phyloP scores from a whole-genome alignment of 92 coral and sea anemone genomes.

The Pocillopora meandrina region DNA sequence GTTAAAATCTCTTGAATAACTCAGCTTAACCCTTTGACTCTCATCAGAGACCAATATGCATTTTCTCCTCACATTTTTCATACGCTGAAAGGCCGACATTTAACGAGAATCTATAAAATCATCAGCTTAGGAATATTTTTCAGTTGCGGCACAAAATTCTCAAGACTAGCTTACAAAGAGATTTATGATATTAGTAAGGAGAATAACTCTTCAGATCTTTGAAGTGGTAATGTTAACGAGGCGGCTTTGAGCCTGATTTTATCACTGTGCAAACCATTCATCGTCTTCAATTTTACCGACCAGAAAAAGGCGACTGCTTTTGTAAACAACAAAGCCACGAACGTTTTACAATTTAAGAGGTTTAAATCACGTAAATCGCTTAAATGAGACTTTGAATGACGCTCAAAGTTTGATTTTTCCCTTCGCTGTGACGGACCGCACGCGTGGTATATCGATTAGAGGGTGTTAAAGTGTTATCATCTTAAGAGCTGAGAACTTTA shows the following conservation, averaged over 20 bases:
- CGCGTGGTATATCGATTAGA: constrained; percentile 68
- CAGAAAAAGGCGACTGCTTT: constrained; percentile 10
- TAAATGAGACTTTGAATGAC: neutral
- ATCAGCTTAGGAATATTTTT: too few species aligned
- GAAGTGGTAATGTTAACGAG: neutral
- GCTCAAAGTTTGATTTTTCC: neutral
- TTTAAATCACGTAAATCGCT: neutral
- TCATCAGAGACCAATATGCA: too few species aligned
- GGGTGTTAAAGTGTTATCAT: constrained; percentile 76
- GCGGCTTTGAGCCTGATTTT: constrained; percentile 36
- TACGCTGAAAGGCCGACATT: too few species aligned
- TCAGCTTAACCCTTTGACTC: neutral
- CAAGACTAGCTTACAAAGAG: too few species aligned
- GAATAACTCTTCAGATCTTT: too few species aligned
- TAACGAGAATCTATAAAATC: too few species aligned
- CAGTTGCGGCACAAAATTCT: too few species aligned
- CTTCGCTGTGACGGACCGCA: constrained; percentile 54
- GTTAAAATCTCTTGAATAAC: constrained; percentile 7
- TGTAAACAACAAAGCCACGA: neutral
- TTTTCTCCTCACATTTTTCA: too few species aligned
- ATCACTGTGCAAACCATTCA: constrained; percentile 18
- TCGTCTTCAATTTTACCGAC: constrained; percentile 2
- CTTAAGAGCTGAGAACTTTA: constrained; percentile 62
- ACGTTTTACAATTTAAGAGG: neutral
- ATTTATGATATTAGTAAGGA: too few species aligned